phyloP scores from a whole-genome alignment of 2,113 vertebrate species.

The Plecturocebus donacophilus region DNA sequence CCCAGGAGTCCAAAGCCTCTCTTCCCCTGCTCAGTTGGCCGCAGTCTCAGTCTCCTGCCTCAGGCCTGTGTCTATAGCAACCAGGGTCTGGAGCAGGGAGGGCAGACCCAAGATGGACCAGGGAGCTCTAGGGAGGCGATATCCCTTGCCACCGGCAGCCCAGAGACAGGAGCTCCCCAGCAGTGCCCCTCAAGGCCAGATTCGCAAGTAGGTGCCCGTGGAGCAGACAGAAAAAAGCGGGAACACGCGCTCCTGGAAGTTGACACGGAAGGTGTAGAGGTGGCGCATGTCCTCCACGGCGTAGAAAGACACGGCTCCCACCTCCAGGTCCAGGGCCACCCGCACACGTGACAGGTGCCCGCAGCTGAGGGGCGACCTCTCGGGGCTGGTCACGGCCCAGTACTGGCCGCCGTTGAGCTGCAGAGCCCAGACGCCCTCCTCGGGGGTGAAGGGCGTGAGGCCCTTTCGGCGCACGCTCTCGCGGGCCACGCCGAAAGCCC shows the following conservation, averaged over 20 bases:
- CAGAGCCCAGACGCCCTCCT: slow-evolving; percentile 87
- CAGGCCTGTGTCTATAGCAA: background rate
- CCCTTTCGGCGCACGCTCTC: slow-evolving; percentile 88
- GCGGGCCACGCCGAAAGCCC: slow-evolving; percentile 92
- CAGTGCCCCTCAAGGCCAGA: slow-evolving; percentile 71
- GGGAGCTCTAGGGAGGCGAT: background rate
- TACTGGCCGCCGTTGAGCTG: slow-evolving; percentile 83
- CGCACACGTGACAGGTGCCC: slow-evolving; percentile 76
- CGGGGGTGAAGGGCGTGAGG: slow-evolving; percentile 82
- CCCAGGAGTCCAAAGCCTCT: background rate
- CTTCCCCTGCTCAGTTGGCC: background rate
- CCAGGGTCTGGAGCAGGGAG: background rate
- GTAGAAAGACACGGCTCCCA: slow-evolving; percentile 86
- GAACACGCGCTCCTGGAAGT: slow-evolving; percentile 85
- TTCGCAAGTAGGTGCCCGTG: slow-evolving; percentile 77
- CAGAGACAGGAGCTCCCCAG: background rate
- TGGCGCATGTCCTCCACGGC: slow-evolving; percentile 83
- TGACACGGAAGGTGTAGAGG: slow-evolving; percentile 85
- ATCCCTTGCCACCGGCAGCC: background rate
- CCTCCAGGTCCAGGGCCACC: slow-evolving; percentile 85
- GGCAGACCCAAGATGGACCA: background rate
- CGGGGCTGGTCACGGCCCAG: slow-evolving; percentile 84
- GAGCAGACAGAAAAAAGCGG: slow-evolving; percentile 86
- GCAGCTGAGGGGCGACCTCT: slow-evolving; percentile 78
- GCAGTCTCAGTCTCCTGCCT: background rate